Evolutionary conservation across 2,888 invertebrate species (phyloP).

Genomic region (Nephrotoma guestfalica): DNA sequence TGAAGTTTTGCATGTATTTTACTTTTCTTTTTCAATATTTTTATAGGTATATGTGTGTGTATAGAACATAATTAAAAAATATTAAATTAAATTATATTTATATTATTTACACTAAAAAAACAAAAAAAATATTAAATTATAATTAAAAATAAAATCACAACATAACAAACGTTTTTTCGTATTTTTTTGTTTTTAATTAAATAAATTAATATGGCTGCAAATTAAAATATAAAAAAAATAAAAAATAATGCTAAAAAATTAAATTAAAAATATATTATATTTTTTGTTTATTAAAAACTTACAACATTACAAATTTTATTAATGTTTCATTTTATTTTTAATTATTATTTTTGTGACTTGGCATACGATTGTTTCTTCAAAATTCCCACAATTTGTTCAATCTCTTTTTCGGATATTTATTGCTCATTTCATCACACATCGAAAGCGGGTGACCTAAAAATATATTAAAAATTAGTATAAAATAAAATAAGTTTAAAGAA

Average conservation of each 20-base stretch:
- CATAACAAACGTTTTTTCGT: neutral
- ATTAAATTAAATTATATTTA: neutral
- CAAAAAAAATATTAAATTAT: neutral
- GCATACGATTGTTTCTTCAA: neutral
- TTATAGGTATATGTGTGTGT: neutral
- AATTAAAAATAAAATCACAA: neutral
- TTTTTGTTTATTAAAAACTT: slow-evolving; percentile 4
- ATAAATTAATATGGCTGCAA: neutral
- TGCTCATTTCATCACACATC: neutral
- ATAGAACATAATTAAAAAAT: neutral
- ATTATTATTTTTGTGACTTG: neutral
- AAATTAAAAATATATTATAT: neutral
- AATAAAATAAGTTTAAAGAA: neutral
- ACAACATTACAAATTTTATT: neutral
- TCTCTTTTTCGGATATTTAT: neutral
- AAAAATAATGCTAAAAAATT: neutral
- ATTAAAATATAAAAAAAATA: neutral
- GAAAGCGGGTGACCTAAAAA: neutral
- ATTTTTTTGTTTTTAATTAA: neutral
- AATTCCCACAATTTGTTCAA: neutral
- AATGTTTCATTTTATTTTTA: neutral
- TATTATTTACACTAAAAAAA: slow-evolving; percentile 3
- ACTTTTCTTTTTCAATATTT: neutral
- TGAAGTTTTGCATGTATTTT: neutral
- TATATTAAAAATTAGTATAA: neutral